Conservation (phyloP, 2,113 vertebrate species). For the Macquaria australasica region DNA sequence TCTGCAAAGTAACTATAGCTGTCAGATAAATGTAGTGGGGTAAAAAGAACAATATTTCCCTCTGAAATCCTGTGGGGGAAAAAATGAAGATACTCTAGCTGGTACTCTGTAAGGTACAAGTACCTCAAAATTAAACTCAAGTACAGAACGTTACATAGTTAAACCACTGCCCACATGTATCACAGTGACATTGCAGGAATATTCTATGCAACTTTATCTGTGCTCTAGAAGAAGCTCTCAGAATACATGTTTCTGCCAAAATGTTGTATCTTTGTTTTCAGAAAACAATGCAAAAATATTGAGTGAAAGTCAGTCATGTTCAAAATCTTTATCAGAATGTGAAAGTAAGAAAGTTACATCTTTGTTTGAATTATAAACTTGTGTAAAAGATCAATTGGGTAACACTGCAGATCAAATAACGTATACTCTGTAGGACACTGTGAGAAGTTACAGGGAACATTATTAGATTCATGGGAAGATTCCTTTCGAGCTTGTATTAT, state of each 20-base stretch:
- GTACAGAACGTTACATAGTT: not conserved
- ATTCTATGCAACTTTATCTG: not conserved
- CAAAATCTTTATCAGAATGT: not conserved
- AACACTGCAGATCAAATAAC: not conserved
- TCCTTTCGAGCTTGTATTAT: not conserved
- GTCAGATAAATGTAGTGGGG: not conserved
- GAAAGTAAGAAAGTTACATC: not conserved
- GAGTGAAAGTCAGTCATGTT: not conserved
- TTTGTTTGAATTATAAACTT: not conserved
- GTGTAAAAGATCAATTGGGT: not conserved
- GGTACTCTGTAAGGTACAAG: not conserved
- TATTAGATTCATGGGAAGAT: not conserved
- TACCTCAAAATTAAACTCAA: not conserved
- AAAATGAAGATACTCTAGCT: not conserved
- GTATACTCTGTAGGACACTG: not conserved
- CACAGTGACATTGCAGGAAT: not conserved
- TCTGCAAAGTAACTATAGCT: not conserved
- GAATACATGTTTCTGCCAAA: not conserved
- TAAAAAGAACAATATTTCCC: not conserved
- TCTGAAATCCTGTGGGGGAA: not conserved
- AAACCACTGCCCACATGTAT: not conserved
- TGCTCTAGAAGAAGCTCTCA: not conserved
- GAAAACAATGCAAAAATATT: not conserved
- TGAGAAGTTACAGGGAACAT: not conserved
- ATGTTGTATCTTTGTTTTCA: not conserved